phyloP scores from a whole-genome alignment of 2,888 invertebrate species.

The Sesia apiformis region DNA sequence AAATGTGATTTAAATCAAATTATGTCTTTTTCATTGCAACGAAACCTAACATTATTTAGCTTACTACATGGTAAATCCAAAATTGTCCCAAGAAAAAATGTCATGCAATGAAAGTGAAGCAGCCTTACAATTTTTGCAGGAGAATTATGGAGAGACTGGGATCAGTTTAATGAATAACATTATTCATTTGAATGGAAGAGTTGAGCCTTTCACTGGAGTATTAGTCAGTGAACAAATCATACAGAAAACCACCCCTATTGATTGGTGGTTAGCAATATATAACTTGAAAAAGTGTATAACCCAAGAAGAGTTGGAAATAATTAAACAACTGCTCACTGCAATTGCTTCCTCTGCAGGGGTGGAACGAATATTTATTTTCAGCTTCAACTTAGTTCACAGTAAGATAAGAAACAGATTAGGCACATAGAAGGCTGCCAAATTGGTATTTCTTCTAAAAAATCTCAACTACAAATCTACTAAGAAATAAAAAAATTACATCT shows the following conservation, averaged over 20 bases:
- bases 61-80: too few species aligned
- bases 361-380: slow-evolving; percentile 1
- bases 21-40: too few species aligned
- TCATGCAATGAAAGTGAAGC: not conserved
- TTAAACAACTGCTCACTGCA: too few species aligned
- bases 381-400: not conserved
- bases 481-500: too few species aligned
- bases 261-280: slow-evolving; percentile 4
- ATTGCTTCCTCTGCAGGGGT: slow-evolving; percentile 3
- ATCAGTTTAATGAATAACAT: not conserved
- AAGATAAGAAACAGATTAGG: not conserved
- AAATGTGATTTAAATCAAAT: too few species aligned
- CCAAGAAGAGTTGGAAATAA: slow-evolving; percentile 3
- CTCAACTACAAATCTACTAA: too few species aligned
- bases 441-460: not conserved
- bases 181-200: not conserved
- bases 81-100: not conserved
- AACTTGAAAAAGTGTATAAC: slow-evolving; percentile 2
- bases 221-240: slow-evolving; percentile 1
- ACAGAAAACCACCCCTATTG: slow-evolving; percentile 2
- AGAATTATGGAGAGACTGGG: not conserved
- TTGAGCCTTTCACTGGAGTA: slow-evolving; percentile 3
- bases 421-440: not conserved
- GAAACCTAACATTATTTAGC: too few species aligned
- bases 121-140: not conserved